These are phyloP conservation scores for Aix galericulata DNA, from an alignment of 2,113 vertebrate species.

Conservation along the genomic window DNA sequence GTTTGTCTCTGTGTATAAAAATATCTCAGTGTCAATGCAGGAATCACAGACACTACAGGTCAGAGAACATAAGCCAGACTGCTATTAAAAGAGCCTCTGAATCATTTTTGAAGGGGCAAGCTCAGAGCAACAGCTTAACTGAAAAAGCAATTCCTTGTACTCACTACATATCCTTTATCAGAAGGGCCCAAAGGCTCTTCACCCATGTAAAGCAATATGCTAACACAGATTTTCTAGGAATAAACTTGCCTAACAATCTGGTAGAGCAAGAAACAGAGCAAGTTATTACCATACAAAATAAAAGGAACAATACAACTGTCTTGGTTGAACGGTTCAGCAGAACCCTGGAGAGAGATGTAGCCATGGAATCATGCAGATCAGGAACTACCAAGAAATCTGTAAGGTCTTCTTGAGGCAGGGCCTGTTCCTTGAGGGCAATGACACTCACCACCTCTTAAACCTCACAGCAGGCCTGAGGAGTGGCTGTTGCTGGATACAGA, in stretches of 20 bases:
- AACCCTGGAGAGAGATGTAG: neutral
- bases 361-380: neutral
- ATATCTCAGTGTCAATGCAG: neutral
- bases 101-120: neutral
- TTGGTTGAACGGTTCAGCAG: neutral
- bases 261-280: neutral
- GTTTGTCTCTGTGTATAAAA: neutral
- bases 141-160: too few relatives aligned
- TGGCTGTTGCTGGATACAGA: neutral
- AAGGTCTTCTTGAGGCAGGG: too few relatives aligned
- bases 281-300: too few relatives aligned
- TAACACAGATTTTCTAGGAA: neutral
- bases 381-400: neutral
- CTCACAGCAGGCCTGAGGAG: neutral
- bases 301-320: too few relatives aligned
- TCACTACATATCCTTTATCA: neutral
- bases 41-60: neutral
- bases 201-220: neutral
- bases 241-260: neutral
- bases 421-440: neutral
- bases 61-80: neutral
- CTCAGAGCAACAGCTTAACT: neutral
- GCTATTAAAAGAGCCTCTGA: neutral
- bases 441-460: neutral
- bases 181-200: too few relatives aligned